Conservation (phyloP, 1,140 invertebrate species). For the Drosophila pruinosa region DNA sequence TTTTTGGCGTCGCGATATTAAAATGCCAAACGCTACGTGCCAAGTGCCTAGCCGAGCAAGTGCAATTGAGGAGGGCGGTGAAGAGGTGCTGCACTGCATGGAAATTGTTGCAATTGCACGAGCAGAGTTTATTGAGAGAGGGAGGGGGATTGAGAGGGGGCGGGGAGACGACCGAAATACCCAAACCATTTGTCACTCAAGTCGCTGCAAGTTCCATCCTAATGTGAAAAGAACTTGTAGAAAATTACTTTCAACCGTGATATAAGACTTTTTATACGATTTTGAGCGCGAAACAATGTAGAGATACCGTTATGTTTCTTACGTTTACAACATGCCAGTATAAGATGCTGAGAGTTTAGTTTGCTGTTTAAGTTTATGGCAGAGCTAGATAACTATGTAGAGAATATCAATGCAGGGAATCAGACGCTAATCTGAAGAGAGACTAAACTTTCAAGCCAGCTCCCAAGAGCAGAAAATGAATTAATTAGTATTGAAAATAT, state of each 20-base stretch:
- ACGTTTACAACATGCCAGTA: background rate
- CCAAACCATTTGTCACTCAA: constrained; percentile 39
- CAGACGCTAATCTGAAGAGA: too few relatives aligned
- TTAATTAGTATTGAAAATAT: too few relatives aligned
- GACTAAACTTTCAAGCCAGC: too few relatives aligned
- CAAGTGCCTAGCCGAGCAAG: constrained; percentile 19
- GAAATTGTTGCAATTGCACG: constrained; percentile 11
- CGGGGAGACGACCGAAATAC: constrained; percentile 2
- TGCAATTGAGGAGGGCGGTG: background rate
- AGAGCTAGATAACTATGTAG: background rate
- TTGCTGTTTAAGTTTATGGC: background rate
- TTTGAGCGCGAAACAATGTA: constrained; percentile 7
- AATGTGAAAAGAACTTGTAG: constrained; percentile 11
- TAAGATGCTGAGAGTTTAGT: background rate
- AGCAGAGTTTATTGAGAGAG: background rate
- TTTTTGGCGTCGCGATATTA: constrained; percentile 14
- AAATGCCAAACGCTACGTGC: constrained; percentile 55
- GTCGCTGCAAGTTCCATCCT: constrained; percentile 12
- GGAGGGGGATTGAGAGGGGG: background rate
- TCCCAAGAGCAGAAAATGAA: too few relatives aligned
- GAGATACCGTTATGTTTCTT: background rate
- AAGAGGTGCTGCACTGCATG: background rate
- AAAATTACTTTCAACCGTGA: constrained; percentile 21
- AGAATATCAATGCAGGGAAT: too few relatives aligned
- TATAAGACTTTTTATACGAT: constrained; percentile 14